Evolutionary conservation across 2,888 invertebrate species (phyloP).

Genomic region (Cosmia pyralina): DNA sequence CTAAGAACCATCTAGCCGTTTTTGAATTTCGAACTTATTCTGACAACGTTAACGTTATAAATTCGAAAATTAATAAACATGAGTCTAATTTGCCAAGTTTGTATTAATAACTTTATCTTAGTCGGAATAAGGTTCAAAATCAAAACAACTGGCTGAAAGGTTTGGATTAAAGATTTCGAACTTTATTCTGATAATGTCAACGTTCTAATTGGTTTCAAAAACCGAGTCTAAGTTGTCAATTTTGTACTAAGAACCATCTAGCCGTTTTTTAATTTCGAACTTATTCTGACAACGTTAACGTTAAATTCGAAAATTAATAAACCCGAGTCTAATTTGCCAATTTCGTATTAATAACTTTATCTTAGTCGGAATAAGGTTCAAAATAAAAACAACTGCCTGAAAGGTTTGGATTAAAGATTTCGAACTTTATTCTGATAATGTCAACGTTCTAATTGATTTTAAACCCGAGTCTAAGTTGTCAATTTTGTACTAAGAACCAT

Average conservation of each 20-base stretch:
- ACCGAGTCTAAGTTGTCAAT: too few relatives aligned
- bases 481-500: too few relatives aligned
- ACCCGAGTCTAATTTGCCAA: neutral
- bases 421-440: too few relatives aligned
- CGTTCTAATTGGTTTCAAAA: too few relatives aligned
- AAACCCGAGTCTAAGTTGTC: too few relatives aligned
- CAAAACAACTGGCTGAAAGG: neutral
- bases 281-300: neutral
- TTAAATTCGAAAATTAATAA: neutral
- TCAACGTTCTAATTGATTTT: too few relatives aligned
- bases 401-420: neutral
- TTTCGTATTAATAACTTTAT: slow-evolving; percentile 1
- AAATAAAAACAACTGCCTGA: neutral
- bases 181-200: neutral
- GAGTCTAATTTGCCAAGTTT: neutral
- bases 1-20: too few relatives aligned
- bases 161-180: neutral
- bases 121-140: neutral
- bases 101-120: neutral
- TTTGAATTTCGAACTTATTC: neutral
- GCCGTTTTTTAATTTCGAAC: too few relatives aligned
- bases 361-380: neutral
- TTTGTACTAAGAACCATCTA: too few relatives aligned
- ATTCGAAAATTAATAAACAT: neutral
- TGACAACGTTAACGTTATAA: too few relatives aligned